phyloP scores from a whole-genome alignment of 2,113 vertebrate species.

The Xyrauchen texanus region DNA sequence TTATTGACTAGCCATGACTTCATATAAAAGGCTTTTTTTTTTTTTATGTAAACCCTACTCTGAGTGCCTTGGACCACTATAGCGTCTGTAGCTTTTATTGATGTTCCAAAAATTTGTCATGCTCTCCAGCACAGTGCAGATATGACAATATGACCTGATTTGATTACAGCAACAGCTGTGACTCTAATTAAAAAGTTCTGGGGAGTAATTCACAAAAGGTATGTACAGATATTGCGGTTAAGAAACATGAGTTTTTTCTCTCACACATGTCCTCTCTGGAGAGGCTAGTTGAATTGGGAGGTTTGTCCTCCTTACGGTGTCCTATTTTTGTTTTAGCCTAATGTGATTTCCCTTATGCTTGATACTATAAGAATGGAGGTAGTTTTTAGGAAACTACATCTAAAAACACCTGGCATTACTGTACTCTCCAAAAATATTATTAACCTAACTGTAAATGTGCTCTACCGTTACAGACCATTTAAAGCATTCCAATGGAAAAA shows the following conservation, averaged over 20 bases:
- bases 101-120: constrained; percentile 2
- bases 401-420: background rate
- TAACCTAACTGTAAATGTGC: background rate
- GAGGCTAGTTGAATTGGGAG: background rate
- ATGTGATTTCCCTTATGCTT: background rate
- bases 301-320: background rate
- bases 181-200: background rate
- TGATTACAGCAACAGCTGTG: constrained; percentile 32
- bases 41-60: no score
- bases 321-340: background rate
- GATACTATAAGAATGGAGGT: background rate
- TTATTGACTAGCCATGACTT: no score
- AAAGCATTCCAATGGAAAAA: background rate
- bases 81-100: background rate
- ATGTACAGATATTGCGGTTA: background rate
- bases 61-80: no score
- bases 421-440: background rate
- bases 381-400: background rate
- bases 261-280: background rate
- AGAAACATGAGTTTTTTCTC: background rate
- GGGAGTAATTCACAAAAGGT: background rate
- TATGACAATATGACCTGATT: background rate
- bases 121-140: background rate
- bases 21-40: no score
- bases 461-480: background rate